Evolutionary conservation across 2,797 vertebrate species (phyloP).

Genomic region (Argya squamiceps): DNA sequence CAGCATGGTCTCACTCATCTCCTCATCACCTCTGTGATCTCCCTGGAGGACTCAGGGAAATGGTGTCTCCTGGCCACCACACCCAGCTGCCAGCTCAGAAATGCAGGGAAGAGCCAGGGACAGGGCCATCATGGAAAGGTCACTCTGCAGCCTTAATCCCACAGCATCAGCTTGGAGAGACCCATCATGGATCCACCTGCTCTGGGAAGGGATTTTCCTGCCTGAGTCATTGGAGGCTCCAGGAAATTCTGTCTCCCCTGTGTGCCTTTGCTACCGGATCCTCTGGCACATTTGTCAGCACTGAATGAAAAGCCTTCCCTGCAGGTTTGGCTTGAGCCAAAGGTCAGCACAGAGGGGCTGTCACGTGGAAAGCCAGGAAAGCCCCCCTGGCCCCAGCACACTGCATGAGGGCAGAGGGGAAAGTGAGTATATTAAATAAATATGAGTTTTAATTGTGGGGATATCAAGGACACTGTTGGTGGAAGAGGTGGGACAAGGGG

Average conservation of each 20-base stretch:
- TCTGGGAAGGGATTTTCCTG: background rate
- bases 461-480: background rate
- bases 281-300: background rate
- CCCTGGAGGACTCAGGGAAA: background rate
- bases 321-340: background rate
- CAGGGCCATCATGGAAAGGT: background rate
- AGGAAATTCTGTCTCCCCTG: background rate
- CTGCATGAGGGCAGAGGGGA: background rate
- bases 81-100: background rate
- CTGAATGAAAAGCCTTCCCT: background rate
- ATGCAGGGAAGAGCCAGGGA: background rate
- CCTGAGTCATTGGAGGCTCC: background rate
- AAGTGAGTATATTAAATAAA: background rate
- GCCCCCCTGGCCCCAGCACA: fast-evolving
- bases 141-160: background rate
- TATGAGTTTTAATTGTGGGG: background rate
- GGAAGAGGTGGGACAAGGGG: background rate
- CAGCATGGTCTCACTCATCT: background rate
- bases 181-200: fast-evolving
- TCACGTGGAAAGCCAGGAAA: background rate
- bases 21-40: background rate
- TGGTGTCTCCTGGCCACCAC: fast-evolving
- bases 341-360: background rate
- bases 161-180: background rate
- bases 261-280: fast-evolving